Evolutionary conservation across 2,888 invertebrate species (phyloP), one percentile per base, ranked within the genome.

Genomic region (Volucella inanis): DNA sequence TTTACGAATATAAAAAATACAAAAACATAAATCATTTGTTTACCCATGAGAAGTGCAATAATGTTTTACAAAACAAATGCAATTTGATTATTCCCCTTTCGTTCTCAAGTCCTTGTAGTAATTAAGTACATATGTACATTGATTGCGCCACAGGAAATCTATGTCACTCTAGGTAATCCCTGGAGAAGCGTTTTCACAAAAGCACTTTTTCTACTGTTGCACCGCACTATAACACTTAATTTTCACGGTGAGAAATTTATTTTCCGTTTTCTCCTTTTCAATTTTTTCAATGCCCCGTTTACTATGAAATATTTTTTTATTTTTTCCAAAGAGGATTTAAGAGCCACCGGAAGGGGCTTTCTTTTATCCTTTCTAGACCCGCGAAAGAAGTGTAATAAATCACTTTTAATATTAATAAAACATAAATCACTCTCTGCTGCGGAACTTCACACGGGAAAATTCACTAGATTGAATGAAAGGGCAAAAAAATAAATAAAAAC

Each of bases 381-480:
- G 71, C 65, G 47, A 84, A 55, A 76, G 75, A 75, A 79, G 80
- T 72, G 89, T 88, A 90, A 90, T 90, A 90, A 90, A 90, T 90
- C 90, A 90, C 89, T 90, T 89, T 89, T 89, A 88, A 89, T 90
- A 90, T 90, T 90, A 90, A 90, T 90, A 90, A 90, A 89, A 89
- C 89, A 90, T 90, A 90, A 90, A 90, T 90, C 90, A 90, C 87
- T 74, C 81, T 75, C 82, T 79, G 87, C 76, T 72, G 78, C 75
- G 70, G 75, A 75, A 75, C 70, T 75, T 78, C 59, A 74, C 70
- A 74, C 54, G 47, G 62, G 74, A 72, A 77, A 72, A 78, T 87
- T 88, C 31, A 31, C 31, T 6, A 31, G 31, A 31, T 6, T 31
- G 31, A 31, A 6, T 31, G 31, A 31, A 31, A 31, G 31, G 6